Evolutionary conservation across 2,113 vertebrate species (phyloP).

Genomic region (Echinops telfairi): DNA sequence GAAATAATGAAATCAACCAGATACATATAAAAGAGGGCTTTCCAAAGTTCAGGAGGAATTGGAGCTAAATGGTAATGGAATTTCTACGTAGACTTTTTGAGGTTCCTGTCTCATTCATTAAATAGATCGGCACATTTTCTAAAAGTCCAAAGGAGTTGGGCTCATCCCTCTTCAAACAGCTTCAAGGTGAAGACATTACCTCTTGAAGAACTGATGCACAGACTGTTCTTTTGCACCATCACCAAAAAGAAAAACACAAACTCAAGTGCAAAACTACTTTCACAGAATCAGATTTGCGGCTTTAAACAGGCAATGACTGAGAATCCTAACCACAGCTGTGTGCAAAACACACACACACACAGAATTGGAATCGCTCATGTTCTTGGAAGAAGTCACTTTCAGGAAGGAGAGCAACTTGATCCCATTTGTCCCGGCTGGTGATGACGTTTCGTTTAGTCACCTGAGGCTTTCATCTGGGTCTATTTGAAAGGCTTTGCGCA

Average conservation of each 20-base stretch:
- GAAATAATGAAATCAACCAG: not conserved
- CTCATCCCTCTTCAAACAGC: not conserved
- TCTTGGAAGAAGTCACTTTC: conserved; percentile 44
- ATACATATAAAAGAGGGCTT: not conserved
- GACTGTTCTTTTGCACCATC: not conserved
- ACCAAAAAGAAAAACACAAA: not conserved
- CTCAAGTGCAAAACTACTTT: not conserved
- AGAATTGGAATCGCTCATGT: not conserved
- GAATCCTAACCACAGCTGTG: conserved; percentile 1
- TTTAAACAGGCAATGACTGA: not conserved
- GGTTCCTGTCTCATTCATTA: not conserved
- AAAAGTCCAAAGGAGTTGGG: not conserved
- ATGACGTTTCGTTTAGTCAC: conserved; percentile 55
- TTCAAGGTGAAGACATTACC: not conserved
- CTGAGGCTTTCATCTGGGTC: not conserved
- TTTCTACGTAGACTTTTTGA: too few relatives aligned
- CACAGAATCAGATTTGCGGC: conserved; percentile 3
- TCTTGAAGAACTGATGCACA: not conserved
- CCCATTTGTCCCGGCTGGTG: conserved; percentile 2
- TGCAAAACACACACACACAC: conserved; percentile 10
- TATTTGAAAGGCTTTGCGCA: not conserved
- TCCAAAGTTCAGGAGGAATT: too few relatives aligned
- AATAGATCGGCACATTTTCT: not conserved
- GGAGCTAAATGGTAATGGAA: too few relatives aligned
- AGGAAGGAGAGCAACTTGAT: not conserved